Evolutionary conservation across 2,888 invertebrate genomes (phyloP), one percentile per base, ranked within the genome.

Genomic region (Tetropium fuscum): DNA sequence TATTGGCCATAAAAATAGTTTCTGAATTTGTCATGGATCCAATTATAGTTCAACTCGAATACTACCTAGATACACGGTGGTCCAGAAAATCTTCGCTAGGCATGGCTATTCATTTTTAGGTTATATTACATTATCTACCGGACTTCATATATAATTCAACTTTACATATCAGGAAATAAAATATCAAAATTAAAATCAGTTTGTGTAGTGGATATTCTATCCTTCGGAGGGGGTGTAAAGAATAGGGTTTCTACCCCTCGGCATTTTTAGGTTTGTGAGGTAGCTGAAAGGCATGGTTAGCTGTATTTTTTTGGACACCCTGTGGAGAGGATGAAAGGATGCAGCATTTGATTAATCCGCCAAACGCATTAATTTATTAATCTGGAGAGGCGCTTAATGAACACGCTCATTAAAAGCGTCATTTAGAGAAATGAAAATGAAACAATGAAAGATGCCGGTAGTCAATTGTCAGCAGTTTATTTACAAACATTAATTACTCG

Each of bases 1-100:
- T 22, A 43, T 43, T 25, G 43, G 13, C 43, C 43, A 43, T 43
- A 43, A 43, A 43, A 43, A 43, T 43, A 43, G 43, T 43, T 43
- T 43, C 25, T 13, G 6, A 25, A 22, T 43, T 43, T 20, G 25
- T 43, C 43, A 43, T 15, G 11, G 2, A 5, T 8, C 19, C 11
- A 20, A 20, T 40, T 20, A 7, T 15, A 25, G 13, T 22, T 13
- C n/a, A 22, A 13, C 6, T 3, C 11, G 15, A 25, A 11, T 22
- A 15, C 13, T 22, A 20, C 15, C 10, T 25, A 11, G 15, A 15
- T 20, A 20, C 11, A n/a, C 16, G 8, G 36, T 3, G 15, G 36
- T n/a, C n/a, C n/a, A n/a, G n/a, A n/a, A n/a, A n/a, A n/a, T n/a
- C n/a, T n/a, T n/a, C n/a, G n/a, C n/a, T n/a, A n/a, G n/a, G n/a